Percentiles rank a stretch among this genome's conserved stretches.
Conservation (phyloP, 2,888 invertebrate genomes). For the Artemia sp. region DNA sequence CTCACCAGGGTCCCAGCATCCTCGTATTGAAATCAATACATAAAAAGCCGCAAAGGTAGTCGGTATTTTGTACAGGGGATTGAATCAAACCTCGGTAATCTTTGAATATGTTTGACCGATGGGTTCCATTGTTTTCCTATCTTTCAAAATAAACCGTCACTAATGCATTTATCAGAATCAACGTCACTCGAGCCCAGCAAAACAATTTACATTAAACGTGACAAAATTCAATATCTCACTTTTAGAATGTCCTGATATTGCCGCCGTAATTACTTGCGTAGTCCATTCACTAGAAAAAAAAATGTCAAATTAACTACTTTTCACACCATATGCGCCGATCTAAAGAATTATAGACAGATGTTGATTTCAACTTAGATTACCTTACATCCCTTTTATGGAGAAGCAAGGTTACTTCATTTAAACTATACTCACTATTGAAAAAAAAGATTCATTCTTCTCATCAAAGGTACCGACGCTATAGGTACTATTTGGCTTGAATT, state of each 20-base stretch:
- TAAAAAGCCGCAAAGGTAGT: too few relatives aligned
- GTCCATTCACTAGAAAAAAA: constrained; percentile 1
- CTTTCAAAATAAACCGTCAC: constrained; percentile 5
- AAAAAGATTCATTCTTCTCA: too few relatives aligned
- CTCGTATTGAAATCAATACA: too few relatives aligned
- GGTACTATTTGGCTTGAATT: too few relatives aligned
- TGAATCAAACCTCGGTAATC: too few relatives aligned
- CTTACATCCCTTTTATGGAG: too few relatives aligned
- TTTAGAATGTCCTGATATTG: background rate
- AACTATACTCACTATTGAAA: too few relatives aligned
- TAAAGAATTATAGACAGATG: background rate
- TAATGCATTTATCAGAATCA: constrained; percentile 11
- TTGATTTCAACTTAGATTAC: background rate
- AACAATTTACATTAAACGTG: constrained; percentile 11
- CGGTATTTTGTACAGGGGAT: too few relatives aligned
- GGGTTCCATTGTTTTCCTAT: constrained; percentile 4
- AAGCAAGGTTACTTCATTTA: too few relatives aligned
- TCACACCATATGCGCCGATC: constrained; percentile 1
- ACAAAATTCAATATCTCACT: constrained; percentile 14
- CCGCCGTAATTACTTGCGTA: background rate
- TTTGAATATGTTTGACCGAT: background rate
- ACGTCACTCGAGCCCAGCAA: background rate
- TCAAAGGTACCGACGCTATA: too few relatives aligned
- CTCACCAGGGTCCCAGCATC: too few relatives aligned
- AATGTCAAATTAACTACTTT: constrained; percentile 13